Evolutionary conservation across 1,140 invertebrate species (phyloP).

Genomic region (Sarcophaga bullata): DNA sequence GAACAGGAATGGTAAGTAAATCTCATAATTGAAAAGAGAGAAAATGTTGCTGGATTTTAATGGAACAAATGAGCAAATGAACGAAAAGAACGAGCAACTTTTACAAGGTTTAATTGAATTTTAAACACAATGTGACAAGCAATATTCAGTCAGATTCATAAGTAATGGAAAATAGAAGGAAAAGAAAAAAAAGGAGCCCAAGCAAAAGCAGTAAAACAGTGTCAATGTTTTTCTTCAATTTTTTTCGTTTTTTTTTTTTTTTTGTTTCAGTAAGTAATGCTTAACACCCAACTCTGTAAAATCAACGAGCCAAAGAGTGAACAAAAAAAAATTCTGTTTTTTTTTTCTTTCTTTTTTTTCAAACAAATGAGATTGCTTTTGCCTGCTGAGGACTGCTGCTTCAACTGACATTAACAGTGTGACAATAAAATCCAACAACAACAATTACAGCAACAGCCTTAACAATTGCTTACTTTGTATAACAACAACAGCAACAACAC

Average conservation of each 20-base stretch:
- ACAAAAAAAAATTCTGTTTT: too few species aligned
- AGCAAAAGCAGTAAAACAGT: neutral
- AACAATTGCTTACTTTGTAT: conserved; percentile 9
- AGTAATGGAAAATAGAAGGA: neutral
- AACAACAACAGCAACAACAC: conserved; percentile 4
- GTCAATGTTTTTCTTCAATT: neutral
- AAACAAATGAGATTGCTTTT: too few species aligned
- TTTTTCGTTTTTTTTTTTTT: too few species aligned
- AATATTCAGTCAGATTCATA: neutral
- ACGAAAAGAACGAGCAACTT: neutral
- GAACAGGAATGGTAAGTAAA: neutral
- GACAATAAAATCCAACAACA: neutral
- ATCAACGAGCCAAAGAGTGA: neutral
- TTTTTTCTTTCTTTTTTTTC: too few species aligned
- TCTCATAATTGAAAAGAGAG: conserved; percentile 9
- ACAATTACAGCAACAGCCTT: neutral
- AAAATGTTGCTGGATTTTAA: neutral
- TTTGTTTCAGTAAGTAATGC: too few species aligned
- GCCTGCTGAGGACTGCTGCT: too few species aligned
- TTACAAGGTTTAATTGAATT: neutral
- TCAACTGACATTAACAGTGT: neutral
- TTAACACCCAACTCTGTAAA: too few species aligned
- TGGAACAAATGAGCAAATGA: neutral
- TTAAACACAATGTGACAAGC: neutral
- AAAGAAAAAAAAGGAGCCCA: too few species aligned